phyloP scores from a whole-genome alignment of 2,113 vertebrate genomes.

The Phalacrocorax pelagicus region DNA sequence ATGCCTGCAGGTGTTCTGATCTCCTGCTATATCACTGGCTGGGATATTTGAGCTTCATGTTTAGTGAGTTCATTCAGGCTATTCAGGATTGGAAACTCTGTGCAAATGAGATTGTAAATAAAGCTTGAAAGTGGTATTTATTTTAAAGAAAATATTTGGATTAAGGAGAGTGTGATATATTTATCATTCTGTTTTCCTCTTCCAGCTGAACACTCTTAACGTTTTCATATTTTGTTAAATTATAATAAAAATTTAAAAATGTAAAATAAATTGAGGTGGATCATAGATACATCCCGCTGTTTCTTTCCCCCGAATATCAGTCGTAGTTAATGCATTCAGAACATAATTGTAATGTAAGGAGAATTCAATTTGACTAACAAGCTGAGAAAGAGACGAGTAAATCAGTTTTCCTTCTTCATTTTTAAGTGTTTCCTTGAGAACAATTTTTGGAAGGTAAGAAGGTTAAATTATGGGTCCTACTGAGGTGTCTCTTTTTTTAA shows the following conservation, averaged over 20 bases:
- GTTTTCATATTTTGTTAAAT: constrained; percentile 14
- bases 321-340: constrained; percentile 29
- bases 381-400: constrained; percentile 28
- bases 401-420: constrained; percentile 45
- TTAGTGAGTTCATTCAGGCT: constrained; percentile 14
- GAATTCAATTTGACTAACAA: constrained; percentile 37
- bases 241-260: not conserved
- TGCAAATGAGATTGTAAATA: constrained; percentile 26
- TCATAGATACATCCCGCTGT: not conserved
- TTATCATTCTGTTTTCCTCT: not conserved
- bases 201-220: not conserved
- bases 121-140: constrained; percentile 19
- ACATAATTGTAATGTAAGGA: constrained; percentile 25
- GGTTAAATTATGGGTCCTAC: constrained; percentile 16
- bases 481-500: constrained; percentile 27
- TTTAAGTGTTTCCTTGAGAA: constrained; percentile 1
- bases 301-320: constrained; percentile 1
- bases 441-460: not conserved
- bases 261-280: not conserved
- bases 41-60: constrained; percentile 21
- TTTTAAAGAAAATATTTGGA: constrained; percentile 21
- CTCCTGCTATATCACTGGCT: not conserved
- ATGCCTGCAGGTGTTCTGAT: constrained; percentile 51
- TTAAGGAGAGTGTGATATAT: not conserved
- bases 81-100: constrained; percentile 26